Percentiles rank a stretch among this genome's conserved stretches.
Evolutionary conservation across 1,140 invertebrate species (phyloP).

Genomic region (Pantala flavescens): DNA sequence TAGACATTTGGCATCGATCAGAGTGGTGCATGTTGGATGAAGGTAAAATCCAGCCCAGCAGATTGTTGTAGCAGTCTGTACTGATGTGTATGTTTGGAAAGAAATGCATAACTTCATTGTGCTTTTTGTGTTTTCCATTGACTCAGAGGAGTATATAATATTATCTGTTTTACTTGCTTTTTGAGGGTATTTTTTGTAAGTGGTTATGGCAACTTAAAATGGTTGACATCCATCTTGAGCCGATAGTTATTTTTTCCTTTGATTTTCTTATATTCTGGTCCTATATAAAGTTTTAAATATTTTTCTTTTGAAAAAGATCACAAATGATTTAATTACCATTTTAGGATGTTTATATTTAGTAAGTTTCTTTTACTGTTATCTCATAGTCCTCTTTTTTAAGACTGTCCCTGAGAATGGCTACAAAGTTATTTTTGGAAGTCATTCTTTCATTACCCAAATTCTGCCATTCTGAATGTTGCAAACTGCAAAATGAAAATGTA

Average conservation of each 20-base stretch:
- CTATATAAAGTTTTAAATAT: no score
- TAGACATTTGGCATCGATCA: not conserved
- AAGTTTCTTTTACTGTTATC: no score
- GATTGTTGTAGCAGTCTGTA: not conserved
- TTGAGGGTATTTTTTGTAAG: not conserved
- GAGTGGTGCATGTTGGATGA: not conserved
- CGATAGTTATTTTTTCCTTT: no score
- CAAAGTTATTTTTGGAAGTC: no score
- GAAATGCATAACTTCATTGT: not conserved
- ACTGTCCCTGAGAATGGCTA: no score
- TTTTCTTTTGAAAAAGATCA: no score
- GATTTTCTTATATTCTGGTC: no score
- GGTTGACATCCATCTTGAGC: not conserved
- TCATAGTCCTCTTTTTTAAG: no score
- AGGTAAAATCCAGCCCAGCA: not conserved
- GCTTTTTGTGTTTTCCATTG: constrained; percentile 2
- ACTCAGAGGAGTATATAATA: not conserved
- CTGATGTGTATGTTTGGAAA: not conserved
- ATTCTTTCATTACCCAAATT: no score
- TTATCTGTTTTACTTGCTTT: not conserved
- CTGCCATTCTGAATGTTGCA: no score
- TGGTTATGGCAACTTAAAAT: not conserved
- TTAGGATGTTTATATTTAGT: no score
- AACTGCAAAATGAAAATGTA: not conserved
- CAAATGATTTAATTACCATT: no score